phyloP scores from a whole-genome alignment of 1,140 invertebrate genomes.

The Apis florea region DNA sequence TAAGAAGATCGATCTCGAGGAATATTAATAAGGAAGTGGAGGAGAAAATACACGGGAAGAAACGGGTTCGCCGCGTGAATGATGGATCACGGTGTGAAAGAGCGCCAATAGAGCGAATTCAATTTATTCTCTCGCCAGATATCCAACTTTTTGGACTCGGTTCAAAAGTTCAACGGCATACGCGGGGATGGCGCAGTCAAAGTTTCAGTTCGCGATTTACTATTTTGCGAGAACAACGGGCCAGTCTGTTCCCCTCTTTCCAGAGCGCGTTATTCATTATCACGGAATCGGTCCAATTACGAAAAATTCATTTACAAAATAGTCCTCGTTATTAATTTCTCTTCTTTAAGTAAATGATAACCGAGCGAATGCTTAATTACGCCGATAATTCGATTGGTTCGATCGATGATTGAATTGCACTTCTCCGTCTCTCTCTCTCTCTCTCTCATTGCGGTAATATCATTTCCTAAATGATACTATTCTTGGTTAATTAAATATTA shows the following conservation, averaged over 20 bases:
- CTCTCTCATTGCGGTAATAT: too few species aligned
- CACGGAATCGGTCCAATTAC: background rate
- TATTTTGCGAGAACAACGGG: conserved; percentile 4
- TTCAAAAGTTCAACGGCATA: conserved; percentile 25
- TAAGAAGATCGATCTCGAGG: background rate
- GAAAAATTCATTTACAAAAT: background rate
- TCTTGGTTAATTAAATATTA: too few species aligned
- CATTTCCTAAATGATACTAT: too few species aligned
- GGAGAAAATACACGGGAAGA: background rate
- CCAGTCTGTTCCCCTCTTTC: background rate
- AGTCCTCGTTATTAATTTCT: background rate
- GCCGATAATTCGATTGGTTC: too few species aligned
- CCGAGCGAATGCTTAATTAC: too few species aligned
- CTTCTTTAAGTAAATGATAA: background rate
- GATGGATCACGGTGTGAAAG: background rate
- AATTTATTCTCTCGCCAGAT: background rate
- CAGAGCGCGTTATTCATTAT: background rate
- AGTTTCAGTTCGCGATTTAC: conserved; percentile 3
- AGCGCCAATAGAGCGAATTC: conserved; percentile 4
- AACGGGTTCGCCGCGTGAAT: background rate
- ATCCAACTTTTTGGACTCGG: conserved; percentile 18
- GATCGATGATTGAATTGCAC: too few species aligned
- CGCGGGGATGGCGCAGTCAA: background rate
- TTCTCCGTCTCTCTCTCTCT: too few species aligned
- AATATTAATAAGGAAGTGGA: background rate